Evolutionary conservation across 2,797 vertebrate species (phyloP), one percentile per base, ranked within the genome.

Genomic region (Oreochromis grahami): DNA sequence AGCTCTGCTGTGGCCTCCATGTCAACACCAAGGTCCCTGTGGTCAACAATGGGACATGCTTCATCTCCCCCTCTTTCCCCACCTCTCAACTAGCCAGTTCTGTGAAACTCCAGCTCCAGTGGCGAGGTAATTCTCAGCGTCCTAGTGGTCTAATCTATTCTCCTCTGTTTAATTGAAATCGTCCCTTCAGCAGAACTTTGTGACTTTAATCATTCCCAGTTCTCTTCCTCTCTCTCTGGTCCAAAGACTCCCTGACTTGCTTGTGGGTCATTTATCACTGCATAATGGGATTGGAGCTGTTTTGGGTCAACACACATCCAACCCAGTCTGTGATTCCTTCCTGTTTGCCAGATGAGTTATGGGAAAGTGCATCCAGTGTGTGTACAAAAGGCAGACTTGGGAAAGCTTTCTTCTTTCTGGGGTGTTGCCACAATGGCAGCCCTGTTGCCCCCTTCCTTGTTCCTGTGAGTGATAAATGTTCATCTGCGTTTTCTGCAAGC

Each of bases 291-390:
- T 74, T 77, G 84, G 84, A 90, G 86, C 87, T 91, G 91, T 93
- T 94, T 94, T 91, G 87, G 90, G 90, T 94, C 91, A 89, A 86
- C 88, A 91, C 36, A 26, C 80, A 86, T 93, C 52, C 82, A 89
- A 93, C 93, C 92, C 77, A 68, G 81, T 89, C 87, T 88, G 91
- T 80, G 90, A 92, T 95, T 91, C 88, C 90, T 93, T 94, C 92
- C 92, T 93, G 89, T 94, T 92, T 85, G 89, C 88, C 87, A 88
- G 86, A 93, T 93, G 94, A 94, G 74, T 90, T 93, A 91, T 93
- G 86, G 80, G 89, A 89, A 92, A 89, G 76, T 89, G 86, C 84
- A 81, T 90, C 82, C 90, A 92, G 68, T 70, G 70, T 87, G 85
- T 81, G 84, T 84, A 89, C 89, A 85, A 90, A 93, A 94, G 85